phyloP scores from a whole-genome alignment of 2,797 vertebrate species.

The Rhynchonycteris naso region DNA sequence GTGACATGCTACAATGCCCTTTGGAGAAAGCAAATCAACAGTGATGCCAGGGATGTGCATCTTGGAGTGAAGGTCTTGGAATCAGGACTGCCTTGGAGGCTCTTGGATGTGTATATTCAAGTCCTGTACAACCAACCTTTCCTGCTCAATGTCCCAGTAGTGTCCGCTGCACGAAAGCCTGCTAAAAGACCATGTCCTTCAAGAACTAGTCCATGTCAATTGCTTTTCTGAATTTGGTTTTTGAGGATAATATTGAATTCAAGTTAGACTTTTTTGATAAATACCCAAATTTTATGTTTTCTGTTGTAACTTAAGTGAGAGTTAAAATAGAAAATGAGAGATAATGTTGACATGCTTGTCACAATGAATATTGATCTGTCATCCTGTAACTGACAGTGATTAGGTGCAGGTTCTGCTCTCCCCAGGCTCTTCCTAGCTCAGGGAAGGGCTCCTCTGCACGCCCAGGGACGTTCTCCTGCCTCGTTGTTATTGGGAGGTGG shows the following conservation, averaged over 20 bases:
- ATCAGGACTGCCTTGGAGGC: background rate
- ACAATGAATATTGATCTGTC: background rate
- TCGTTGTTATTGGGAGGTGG: background rate
- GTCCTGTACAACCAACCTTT: background rate
- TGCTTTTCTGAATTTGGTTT: background rate
- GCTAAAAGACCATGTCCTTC: background rate
- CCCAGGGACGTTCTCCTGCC: background rate
- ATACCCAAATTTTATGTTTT: background rate
- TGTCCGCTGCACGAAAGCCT: background rate
- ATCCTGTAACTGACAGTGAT: background rate
- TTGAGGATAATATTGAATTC: slow-evolving; percentile 1
- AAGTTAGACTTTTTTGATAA: background rate
- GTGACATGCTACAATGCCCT: background rate
- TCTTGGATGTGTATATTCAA: background rate
- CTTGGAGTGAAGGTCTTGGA: background rate
- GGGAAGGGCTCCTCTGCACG: background rate
- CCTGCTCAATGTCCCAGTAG: background rate
- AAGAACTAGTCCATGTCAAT: background rate
- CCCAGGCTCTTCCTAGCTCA: background rate
- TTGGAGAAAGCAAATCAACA: background rate
- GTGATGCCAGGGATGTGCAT: background rate
- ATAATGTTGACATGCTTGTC: background rate
- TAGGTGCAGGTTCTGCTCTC: background rate
- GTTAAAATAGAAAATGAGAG: background rate
- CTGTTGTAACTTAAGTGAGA: background rate